Base-by-base conservation (phyloP, 2,888 invertebrate species). In the Brenthis daphne region DNA sequence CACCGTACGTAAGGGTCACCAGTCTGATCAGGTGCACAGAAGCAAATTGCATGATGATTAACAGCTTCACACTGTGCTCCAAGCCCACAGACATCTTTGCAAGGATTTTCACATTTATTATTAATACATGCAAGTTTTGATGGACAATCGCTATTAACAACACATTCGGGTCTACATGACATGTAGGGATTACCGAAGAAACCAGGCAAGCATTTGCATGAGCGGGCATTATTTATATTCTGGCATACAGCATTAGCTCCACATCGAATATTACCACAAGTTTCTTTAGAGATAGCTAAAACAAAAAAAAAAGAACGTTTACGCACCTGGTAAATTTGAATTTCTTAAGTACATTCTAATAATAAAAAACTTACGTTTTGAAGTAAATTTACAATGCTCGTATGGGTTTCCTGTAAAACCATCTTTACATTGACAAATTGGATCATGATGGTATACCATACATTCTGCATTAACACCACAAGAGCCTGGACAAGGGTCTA, bases 171-270 rank as follows among this genome's bases (percentile, higher is more conserved):
- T 64, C 95, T 94, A 78, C 97, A 97, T 6, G 95, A 95, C 72
- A 95, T 88, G 76, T 95, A 95, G 0, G 98, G 96, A 88, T 97
- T 96, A 57, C 98, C 98, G 76, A 94, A 96, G 85, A 96, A 97
- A 63, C 95, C 95, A 67, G 94, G 94, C 68, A 94, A 93, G 82
- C 97, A 97, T 73, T 94, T 93, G 81, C 97, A 97, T 11, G 94
- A 91, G 3, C 95, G 89, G 2, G 94, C 94, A n/a, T 95, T 95
- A 74, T 94, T 93, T 61, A 92, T 85, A 76, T 96, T 94, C 80
- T 93, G 91, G 77, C 96, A 97, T 67, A 94, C 85, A 1, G 97
- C 95, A 81, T 96, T 96, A 11, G 95, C 90, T 33, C 96, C 96
- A 82, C 97, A 97, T 75, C 94, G 94, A 50, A 95, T 84, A 73